Percentiles rank a stretch among this genome's conserved stretches.
Evolutionary conservation across 2,888 invertebrate genomes (phyloP).

Genomic region (Cerastoderma edule): DNA sequence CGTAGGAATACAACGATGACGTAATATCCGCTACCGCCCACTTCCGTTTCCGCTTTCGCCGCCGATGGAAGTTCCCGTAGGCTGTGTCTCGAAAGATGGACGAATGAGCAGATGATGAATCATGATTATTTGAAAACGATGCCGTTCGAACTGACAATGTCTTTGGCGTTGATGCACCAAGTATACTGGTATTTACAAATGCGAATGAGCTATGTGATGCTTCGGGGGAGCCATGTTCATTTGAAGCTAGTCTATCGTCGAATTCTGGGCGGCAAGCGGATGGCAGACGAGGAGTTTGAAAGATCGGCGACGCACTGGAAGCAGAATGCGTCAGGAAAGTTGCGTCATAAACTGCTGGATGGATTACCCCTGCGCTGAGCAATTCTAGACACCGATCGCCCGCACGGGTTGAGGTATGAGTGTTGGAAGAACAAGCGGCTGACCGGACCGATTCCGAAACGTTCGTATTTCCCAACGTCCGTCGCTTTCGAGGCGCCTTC

Average conservation of each 20-base stretch:
- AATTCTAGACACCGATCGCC: not conserved
- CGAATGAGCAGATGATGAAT: constrained; percentile 5
- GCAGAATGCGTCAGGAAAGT: constrained; percentile 1
- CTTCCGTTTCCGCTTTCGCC: constrained; percentile 18
- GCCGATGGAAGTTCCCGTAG: constrained; percentile 15
- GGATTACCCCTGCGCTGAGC: constrained; percentile 3
- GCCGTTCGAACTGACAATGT: constrained; percentile 1
- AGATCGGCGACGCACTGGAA: not conserved
- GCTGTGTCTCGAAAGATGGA: constrained; percentile 14
- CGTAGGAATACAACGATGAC: constrained; percentile 15
- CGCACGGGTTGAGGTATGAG: constrained; percentile 14
- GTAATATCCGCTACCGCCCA: constrained; percentile 10
- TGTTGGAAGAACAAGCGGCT: not conserved
- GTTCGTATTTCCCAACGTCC: constrained; percentile 9
- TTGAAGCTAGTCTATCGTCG: not conserved
- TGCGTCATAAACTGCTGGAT: constrained; percentile 6
- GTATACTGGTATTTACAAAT: constrained; percentile 1
- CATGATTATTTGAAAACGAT: not conserved
- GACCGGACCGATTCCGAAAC: not conserved
- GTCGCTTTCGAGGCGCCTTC: not conserved
- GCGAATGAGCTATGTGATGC: constrained; percentile 14
- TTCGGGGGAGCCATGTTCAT: not conserved
- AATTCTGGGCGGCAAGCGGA: not conserved
- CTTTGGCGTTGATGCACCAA: not conserved
- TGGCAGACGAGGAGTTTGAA: not conserved